phyloP scores from a whole-genome alignment of 2,888 invertebrate species.

The Brachyptera putata region DNA sequence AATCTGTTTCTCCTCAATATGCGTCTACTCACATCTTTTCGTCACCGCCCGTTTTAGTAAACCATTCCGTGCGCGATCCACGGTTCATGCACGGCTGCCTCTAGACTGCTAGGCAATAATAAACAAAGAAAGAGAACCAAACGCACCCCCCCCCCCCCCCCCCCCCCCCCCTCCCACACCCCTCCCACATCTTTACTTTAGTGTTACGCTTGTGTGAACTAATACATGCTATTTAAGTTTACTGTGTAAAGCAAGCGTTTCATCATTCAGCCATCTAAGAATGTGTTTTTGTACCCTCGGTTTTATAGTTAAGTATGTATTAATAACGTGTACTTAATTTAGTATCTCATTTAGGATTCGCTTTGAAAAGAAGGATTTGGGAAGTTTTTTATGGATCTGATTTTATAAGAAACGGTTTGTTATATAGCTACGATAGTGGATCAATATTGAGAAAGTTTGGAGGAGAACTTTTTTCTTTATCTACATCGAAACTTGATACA shows the following conservation, averaged over 20 bases:
- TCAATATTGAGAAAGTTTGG: too few species aligned
- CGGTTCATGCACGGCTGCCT: not conserved
- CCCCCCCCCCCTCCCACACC: not conserved
- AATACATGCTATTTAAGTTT: too few species aligned
- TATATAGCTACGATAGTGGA: too few species aligned
- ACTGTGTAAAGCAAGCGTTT: not conserved
- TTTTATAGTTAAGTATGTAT: not conserved
- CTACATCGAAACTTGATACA: too few species aligned
- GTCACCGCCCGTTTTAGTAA: not conserved
- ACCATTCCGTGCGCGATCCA: not conserved
- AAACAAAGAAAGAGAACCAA: constrained; percentile 6
- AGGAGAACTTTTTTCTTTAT: too few species aligned
- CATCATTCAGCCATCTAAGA: too few species aligned
- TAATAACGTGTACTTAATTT: constrained; percentile 6
- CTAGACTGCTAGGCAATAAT: not conserved
- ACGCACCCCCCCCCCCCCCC: too few species aligned
- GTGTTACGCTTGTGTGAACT: constrained; percentile 4
- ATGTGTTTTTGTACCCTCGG: not conserved
- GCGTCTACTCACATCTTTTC: not conserved
- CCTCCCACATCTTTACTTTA: not conserved
- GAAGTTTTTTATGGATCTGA: too few species aligned
- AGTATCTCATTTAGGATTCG: not conserved
- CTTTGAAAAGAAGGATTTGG: too few species aligned
- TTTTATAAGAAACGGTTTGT: too few species aligned
- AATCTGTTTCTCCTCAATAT: too few species aligned